These are phyloP conservation scores for Solea senegalensis DNA, from an alignment of 2,113 vertebrate species.

Conservation along the genomic window DNA sequence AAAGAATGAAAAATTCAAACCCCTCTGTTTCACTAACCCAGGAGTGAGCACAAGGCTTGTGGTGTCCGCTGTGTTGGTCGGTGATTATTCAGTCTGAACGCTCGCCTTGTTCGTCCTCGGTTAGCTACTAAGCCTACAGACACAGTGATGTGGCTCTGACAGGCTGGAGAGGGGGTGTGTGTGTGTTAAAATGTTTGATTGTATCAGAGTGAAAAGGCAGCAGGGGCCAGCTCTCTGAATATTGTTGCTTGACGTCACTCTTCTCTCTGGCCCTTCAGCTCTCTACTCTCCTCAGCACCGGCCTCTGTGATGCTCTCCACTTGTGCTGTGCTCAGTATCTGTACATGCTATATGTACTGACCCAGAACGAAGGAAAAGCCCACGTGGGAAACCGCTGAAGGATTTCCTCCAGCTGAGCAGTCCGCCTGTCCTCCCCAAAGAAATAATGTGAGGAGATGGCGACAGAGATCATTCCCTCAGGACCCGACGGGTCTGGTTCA, in stretches of 20 bases:
- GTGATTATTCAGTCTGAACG: slow-evolving; percentile 27
- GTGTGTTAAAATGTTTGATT: slow-evolving; percentile 10
- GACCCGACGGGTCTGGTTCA: slow-evolving; percentile 76
- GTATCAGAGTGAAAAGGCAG: slow-evolving; percentile 52
- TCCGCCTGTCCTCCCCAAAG: slow-evolving; percentile 87
- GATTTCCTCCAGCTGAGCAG: slow-evolving; percentile 82
- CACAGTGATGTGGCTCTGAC: slow-evolving; percentile 75
- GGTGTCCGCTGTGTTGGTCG: slow-evolving; percentile 1
- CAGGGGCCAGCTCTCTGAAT: slow-evolving; percentile 27
- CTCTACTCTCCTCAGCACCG: slow-evolving; percentile 15
- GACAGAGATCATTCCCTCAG: slow-evolving; percentile 86
- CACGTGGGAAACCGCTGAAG: slow-evolving; percentile 87
- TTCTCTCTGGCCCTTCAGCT: slow-evolving; percentile 2
- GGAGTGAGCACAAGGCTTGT: slow-evolving; percentile 36
- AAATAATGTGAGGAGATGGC: slow-evolving; percentile 92
- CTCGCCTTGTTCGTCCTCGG: slow-evolving; percentile 33
- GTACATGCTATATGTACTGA: slow-evolving; percentile 92
- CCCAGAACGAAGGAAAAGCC: slow-evolving; percentile 92
- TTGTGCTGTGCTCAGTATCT: slow-evolving; percentile 71
- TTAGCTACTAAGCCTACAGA: slow-evolving; percentile 58
- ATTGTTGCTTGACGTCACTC: slow-evolving; percentile 17
- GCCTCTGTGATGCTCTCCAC: background rate
- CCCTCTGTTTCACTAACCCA: slow-evolving; percentile 37
- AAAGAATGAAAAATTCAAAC: slow-evolving; percentile 12
- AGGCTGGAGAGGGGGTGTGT: slow-evolving; percentile 30